Base-by-base conservation (phyloP, 2,797 vertebrate species). In the Cottoperca gobio region DNA sequence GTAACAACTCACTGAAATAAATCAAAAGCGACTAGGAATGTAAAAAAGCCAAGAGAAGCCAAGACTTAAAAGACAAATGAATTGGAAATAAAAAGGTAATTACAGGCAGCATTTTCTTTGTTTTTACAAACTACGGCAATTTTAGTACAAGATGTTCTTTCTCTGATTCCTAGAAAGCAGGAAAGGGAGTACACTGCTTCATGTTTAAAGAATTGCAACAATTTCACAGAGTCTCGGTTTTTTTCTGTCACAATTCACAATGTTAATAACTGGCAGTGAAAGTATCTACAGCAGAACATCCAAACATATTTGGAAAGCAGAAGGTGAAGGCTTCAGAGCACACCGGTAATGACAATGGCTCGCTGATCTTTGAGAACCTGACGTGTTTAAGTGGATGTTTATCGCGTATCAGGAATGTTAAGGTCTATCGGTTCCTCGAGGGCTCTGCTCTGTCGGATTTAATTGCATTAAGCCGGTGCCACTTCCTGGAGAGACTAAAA, bases 331-430 rank as follows among this genome's bases (percentile, higher is more conserved):
- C 24, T 67, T 52, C 31, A 39, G 0, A 24, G 24, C 53, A 72
- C 63, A 50, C n/a, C 59, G 23, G 24, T 58, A 50, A 42, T 12
- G 17, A 49, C 57, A 7, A 2, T 5, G 21, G 40, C 33, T 68
- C 28, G 1, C 28, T 53, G 50, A 53, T 60, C 62, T 43, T 50
- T 8, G 17, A 70, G 46, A 14, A 28, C 23, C 28, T 8, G n/a
- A 55, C 28, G 21, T 67, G 35, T 65, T 52, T 8, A 55, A 45
- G 49, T 57, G 23, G 19, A 64, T 50, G 35, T 64, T 73, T 65
- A 62, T 70, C 48, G 21, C 28, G n/a, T 17, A 14, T 42, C 37
- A 48, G 39, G 14, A 52, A 66, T 42, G 33, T 35, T 46, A 6
- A 17, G 33, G 21, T 54, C 24, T 11, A 49, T 49, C 28, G 16